Base-by-base conservation (phyloP, 2,113 vertebrate species). In the Caranx ignobilis region DNA sequence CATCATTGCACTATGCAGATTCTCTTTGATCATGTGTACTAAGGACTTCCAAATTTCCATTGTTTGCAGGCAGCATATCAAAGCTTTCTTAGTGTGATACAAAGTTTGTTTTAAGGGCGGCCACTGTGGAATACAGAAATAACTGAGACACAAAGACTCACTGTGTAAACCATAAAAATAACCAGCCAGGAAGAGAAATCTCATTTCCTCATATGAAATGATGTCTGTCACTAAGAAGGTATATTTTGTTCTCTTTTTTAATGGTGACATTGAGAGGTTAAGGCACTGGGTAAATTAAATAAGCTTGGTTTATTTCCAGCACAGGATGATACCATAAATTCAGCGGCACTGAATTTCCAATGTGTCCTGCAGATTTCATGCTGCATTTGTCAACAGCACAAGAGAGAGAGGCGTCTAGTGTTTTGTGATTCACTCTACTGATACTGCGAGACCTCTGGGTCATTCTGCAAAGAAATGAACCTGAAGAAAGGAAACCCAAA, bases 61-160 rank as follows among this genome's bases (percentile, higher is more conserved):
- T 83, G 84, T 89, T 82, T 87, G 75, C 69, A 71, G 74, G 41
- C 60, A 80, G 62, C 45, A 87, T 75, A 89, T 91, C 79, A 88
- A 90, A 91, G 84, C 71, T 71, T 69, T 79, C 60, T 75, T n/a
- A 69, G 68, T 63, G 37, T 18, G 76, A 64, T 62, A 55, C 21
- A 62, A 82, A 57, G 77, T 54, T 64, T 18, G 43, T 71, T 71
- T 57, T 26, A 75, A 82, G 50, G 55, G 43, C 43, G 62, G 81
- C 67, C 74, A 71, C 77, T 21, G 79, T 67, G 72, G 66, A 89
- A 83, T 85, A 80, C 83, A 71, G 71, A 88, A 88, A 86, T 87
- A 79, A 72, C 54, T 9, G n/a, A 69, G 47, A 62, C 9, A 10
- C 45, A 71, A 32, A 70, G 61, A 74, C 59, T 65, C n/a, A 52